Conservation (phyloP, 2,888 invertebrate genomes). For the Cosmopolites sordidus region DNA sequence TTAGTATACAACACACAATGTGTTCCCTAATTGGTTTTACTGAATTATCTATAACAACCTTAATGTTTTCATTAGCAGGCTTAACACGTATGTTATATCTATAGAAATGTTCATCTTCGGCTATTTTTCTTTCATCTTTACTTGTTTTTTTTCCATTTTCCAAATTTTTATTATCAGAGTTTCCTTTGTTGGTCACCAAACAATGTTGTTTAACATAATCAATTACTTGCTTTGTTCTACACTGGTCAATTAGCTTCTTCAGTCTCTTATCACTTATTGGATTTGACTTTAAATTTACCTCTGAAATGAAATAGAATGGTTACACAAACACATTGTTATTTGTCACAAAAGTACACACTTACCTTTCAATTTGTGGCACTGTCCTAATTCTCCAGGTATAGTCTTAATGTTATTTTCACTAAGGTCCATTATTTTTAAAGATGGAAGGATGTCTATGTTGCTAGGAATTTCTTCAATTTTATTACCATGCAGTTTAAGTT, state of each 20-base stretch:
- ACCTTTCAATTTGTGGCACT: conserved; percentile 70
- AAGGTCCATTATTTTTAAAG: conserved; percentile 67
- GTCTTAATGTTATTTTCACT: conserved; percentile 62
- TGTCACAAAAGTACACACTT: conserved; percentile 24
- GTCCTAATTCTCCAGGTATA: conserved; percentile 66
- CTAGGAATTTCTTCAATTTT: conserved; percentile 59
- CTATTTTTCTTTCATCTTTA: conserved; percentile 38
- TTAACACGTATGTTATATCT: conserved; percentile 44
- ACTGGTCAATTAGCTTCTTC: conserved; percentile 69
- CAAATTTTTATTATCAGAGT: neutral
- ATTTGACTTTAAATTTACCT: conserved; percentile 70
- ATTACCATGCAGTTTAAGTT: conserved; percentile 64
- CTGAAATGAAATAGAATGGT: too few relatives aligned
- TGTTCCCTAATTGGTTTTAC: conserved; percentile 63
- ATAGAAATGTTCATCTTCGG: conserved; percentile 30
- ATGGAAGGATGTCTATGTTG: conserved; percentile 54
- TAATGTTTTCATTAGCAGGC: conserved; percentile 31
- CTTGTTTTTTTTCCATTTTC: conserved; percentile 31
- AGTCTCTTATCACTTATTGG: conserved; percentile 68
- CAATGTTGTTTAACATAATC: conserved; percentile 72
- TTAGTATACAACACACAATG: conserved; percentile 69
- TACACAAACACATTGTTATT: too few relatives aligned
- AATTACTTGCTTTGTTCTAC: conserved; percentile 68
- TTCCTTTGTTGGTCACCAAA: conserved; percentile 40
- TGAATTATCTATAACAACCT: conserved; percentile 36